Base-by-base conservation (phyloP, 1,140 invertebrate species). In the Bombus difficillimus region DNA sequence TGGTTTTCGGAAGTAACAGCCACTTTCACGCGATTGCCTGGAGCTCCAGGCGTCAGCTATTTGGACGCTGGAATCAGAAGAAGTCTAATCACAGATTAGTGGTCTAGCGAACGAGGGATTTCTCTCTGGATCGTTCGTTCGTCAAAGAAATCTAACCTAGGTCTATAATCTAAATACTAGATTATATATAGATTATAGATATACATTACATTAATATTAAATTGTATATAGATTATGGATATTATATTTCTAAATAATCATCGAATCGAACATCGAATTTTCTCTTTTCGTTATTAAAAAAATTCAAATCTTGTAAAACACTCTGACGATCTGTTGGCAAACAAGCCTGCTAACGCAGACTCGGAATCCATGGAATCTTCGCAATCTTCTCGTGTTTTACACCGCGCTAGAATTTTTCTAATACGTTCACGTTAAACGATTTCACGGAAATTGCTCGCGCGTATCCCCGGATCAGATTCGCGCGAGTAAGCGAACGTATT, bases 61-160 rank as follows among this genome's bases (percentile, higher is more conserved):
- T 32, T 25, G 41, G 41, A 32, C 4, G 43, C 34, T 75, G 5
- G 73, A 53, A 75, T 53, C 32, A 13, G 32, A 73, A 41, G 37
- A 75, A 75, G 73, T 53, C 32, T 34, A 34, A 75, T 53, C 73
- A 25, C 10, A 53, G 28, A 75, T 75, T 75, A 75, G 15, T 2
- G 32, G 41, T 32, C 8, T 73, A 15, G 73, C 43, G 18, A 41
- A 13, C 32, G 22, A 75, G 12, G 73, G 15, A 53, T 75, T 75
- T 75, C 73, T 75, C 41, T 34, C 10, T 34, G 18, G 32, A 53
- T 12, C 10, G 28, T 28, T 34, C 5, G n/a, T 47, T 12, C 37
- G 34, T 72, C 71, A 10, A 53, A 71, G 28, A 71, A 41, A 41
- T 41, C 22, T 72, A 72, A 72, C 28, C 37, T 39, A 39, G 68